Evolutionary conservation across 2,888 invertebrate genomes (phyloP).

Genomic region (Xanthia togata): DNA sequence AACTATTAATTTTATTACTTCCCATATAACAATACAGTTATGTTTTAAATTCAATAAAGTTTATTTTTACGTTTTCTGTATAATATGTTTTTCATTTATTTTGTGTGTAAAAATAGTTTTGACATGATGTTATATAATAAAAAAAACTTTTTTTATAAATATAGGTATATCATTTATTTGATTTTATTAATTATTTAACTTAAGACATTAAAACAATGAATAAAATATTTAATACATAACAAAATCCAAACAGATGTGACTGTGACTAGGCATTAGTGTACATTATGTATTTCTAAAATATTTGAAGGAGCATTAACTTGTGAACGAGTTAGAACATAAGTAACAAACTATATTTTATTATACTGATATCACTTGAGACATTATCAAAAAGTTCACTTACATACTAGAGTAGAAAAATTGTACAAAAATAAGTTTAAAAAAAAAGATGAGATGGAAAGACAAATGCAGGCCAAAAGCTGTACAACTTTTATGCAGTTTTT

Average conservation of each 20-base stretch:
- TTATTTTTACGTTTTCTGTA: constrained; percentile 89
- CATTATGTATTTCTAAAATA: constrained; percentile 26
- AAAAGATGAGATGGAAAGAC: constrained; percentile 1
- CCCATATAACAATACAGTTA: constrained; percentile 81
- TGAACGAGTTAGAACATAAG: constrained; percentile 13
- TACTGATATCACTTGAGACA: constrained; percentile 43
- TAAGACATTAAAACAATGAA: constrained; percentile 36
- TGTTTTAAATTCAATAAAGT: constrained; percentile 88
- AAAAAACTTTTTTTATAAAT: constrained; percentile 55
- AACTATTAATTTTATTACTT: constrained; percentile 72
- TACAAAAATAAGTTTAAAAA: constrained; percentile 30
- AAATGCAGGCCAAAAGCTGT: constrained; percentile 6
- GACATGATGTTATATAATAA: constrained; percentile 57
- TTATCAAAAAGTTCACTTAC: constrained; percentile 44
- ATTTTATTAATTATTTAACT: constrained; percentile 49
- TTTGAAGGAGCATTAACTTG: constrained; percentile 8
- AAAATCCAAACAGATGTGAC: constrained; percentile 28
- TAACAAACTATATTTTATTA: constrained; percentile 31
- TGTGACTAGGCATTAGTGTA: constrained; percentile 44
- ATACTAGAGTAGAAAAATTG: constrained; percentile 34
- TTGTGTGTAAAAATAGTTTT: constrained; percentile 66
- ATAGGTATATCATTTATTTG: constrained; percentile 61
- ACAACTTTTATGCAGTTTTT: neutral
- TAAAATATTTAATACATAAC: constrained; percentile 40
- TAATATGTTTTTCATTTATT: constrained; percentile 80